Conservation (phyloP, 2,888 invertebrate genomes). For the Xestia rhomboidea region DNA sequence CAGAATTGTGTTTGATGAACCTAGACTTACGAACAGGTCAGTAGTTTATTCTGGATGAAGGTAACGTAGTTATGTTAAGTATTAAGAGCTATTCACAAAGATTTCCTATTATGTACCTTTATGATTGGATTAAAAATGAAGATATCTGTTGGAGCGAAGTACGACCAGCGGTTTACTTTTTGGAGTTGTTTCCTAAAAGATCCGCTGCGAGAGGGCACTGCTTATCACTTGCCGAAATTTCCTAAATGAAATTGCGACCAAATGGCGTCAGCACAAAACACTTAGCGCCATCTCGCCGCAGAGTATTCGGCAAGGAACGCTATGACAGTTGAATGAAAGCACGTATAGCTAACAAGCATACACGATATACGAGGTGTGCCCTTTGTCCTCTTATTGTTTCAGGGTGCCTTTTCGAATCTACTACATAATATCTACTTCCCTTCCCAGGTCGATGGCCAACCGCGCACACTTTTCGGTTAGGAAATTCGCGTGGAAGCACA, state of each 20-base stretch:
- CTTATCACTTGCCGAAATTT: background rate
- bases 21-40: constrained; percentile 88
- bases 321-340: background rate
- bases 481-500: constrained; percentile 89
- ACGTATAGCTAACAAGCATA: background rate
- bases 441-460: constrained; percentile 91
- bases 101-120: background rate
- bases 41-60: background rate
- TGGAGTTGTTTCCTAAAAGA: background rate
- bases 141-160: background rate
- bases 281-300: background rate
- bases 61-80: background rate
- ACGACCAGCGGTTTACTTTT: background rate
- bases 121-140: background rate
- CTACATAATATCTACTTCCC: background rate
- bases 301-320: background rate
- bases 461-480: background rate
- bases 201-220: background rate
- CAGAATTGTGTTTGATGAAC: constrained; percentile 90
- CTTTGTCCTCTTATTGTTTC: background rate
- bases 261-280: background rate
- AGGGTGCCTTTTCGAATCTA: background rate
- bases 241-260: background rate
- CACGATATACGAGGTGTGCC: background rate
- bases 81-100: background rate